phyloP scores from a whole-genome alignment of 2,797 vertebrate species.

The Artibeus lituratus region DNA sequence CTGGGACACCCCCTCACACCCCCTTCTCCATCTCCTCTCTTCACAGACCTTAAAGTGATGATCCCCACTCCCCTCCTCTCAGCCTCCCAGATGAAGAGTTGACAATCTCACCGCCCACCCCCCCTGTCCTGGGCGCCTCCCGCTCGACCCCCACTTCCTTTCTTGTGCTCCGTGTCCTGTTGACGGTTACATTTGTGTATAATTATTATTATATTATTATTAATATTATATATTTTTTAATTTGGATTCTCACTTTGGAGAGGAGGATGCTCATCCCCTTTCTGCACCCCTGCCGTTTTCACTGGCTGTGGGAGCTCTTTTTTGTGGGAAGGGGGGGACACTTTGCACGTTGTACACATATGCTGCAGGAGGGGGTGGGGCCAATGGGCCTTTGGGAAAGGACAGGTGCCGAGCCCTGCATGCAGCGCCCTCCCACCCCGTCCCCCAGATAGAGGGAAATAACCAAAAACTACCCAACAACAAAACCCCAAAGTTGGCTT shows the following conservation, averaged over 20 bases:
- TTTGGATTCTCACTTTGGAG: conserved; percentile 74
- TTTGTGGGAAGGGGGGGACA: conserved; percentile 71
- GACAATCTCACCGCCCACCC: conserved; percentile 77
- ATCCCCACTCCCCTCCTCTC: conserved; percentile 66
- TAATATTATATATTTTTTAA: conserved; percentile 78
- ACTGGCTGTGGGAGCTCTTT: conserved; percentile 59
- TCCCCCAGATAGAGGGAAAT: conserved; percentile 63
- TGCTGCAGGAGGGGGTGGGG: conserved; percentile 73
- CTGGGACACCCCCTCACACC: conserved; percentile 50
- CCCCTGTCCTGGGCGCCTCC: conserved; percentile 69
- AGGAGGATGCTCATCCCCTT: conserved; percentile 61
- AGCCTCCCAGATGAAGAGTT: conserved; percentile 75
- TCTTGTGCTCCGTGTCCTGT: conserved; percentile 73
- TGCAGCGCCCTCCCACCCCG: conserved; percentile 62
- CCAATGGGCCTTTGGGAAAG: conserved; percentile 56
- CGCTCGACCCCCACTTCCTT: conserved; percentile 72
- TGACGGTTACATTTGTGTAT: conserved; percentile 79
- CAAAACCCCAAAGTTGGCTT: conserved; percentile 53
- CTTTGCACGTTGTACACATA: conserved; percentile 79
- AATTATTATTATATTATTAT: conserved; percentile 76
- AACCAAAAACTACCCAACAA: conserved; percentile 73
- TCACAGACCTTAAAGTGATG: conserved; percentile 78
- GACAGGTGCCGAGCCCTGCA: conserved; percentile 69
- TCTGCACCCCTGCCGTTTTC: conserved; percentile 65
- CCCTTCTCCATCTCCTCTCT: conserved; percentile 74